Evolutionary conservation across 2,888 invertebrate genomes (phyloP), one percentile per base, ranked within the genome.

Genomic region (Mythimna impura): DNA sequence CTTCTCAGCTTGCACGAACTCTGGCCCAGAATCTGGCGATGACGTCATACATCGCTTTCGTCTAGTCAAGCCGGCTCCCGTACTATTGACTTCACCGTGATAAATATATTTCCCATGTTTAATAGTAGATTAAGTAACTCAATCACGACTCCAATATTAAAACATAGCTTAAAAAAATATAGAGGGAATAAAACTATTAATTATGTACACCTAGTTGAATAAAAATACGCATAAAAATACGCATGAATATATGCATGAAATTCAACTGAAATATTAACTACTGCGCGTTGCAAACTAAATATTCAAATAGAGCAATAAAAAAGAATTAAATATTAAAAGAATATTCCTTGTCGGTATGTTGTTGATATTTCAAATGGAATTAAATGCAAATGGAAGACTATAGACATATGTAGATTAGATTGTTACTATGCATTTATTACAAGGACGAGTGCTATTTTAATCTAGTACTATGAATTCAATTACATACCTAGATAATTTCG

Each of bases 191-290:
- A 63, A 43, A 66, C 5, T 36, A 10, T 4, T 43, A 47, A 43
- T 43, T 60, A 36, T 9, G 22, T 10, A 73, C 34, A 52, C 58
- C 43, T 76, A 54, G 34, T 52, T 40, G 5, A 73, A 75, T 76
- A 14, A 52, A 58, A 5, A 25, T 2, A n/a, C n/a, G n/a, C n/a
- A n/a, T n/a, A n/a, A n/a, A n/a, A n/a, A 58, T 43, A 25, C 12
- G 5, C 20, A 47, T 1, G 36, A 12, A 57, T 61, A 10, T 14
- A 40, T 40, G 17, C 14, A 40, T 43, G 22, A 58, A 73, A 75
- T 75, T n/a, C 40, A 6, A 76, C 43, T 76, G 43, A 66, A 74
- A 76, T 64, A 43, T 60, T 75, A 43, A 76, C 34, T 10, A 52
- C 57, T 34, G 40, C n/a, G 12, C 58, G 14, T 5, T 61, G 43